These are phyloP conservation scores for Epicauta chinensis DNA, from an alignment of 1,140 invertebrate genomes.

Conservation along the genomic window DNA sequence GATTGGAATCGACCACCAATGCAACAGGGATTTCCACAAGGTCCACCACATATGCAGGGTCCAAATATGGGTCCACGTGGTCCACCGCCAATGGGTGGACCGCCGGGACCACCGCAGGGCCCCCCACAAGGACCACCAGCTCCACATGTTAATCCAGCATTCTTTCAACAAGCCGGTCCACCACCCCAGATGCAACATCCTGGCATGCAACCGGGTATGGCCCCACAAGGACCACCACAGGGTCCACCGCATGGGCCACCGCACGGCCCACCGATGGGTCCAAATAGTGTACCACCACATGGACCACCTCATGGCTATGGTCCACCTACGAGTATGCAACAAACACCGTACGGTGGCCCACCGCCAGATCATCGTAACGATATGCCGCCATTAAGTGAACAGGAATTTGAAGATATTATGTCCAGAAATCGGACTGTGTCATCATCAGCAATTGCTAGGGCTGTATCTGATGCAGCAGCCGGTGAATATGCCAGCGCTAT, in stretches of 20 bases:
- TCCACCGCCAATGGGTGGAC: conserved; percentile 46
- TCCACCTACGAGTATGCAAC: conserved; percentile 42
- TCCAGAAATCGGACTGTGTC: conserved; percentile 94
- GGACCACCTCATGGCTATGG: conserved; percentile 56
- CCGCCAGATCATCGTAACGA: conserved; percentile 49
- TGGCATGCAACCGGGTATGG: conserved; percentile 29
- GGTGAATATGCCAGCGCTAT: conserved; percentile 97
- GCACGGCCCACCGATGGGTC: conserved; percentile 50
- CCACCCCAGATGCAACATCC: conserved; percentile 56
- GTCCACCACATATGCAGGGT: conserved; percentile 62
- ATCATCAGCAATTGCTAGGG: conserved; percentile 91
- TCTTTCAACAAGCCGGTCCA: conserved; percentile 71
- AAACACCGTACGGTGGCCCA: conserved; percentile 38
- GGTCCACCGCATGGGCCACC: conserved; percentile 54
- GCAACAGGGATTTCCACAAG: conserved; percentile 49
- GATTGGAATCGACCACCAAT: conserved; percentile 73
- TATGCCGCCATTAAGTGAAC: conserved; percentile 72
- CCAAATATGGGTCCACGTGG: conserved; percentile 51
- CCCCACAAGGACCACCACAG: conserved; percentile 53
- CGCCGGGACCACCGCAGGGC: conserved; percentile 55
- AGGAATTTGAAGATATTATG: conserved; percentile 99
- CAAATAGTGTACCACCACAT: conserved; percentile 50
- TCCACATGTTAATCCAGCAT: conserved; percentile 93
- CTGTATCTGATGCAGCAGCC: conserved; percentile 94
- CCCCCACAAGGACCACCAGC: conserved; percentile 67